Conservation (phyloP, 1,140 invertebrate species). For the Acromyrmex charruanus region DNA sequence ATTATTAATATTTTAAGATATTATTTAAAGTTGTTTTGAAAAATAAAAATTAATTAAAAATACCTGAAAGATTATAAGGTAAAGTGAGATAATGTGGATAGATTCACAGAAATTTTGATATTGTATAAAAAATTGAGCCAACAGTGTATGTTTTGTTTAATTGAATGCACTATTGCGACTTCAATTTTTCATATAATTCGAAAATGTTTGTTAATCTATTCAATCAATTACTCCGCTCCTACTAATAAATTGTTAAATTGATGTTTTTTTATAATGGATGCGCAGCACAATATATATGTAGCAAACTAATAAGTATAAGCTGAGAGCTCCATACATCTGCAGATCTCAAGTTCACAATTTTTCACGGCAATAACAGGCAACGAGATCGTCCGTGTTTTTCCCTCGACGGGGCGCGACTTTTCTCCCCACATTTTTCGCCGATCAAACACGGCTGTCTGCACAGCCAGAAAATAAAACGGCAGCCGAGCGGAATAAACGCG, state of each 20-base stretch:
- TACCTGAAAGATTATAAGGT: too few species aligned
- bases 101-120: too few species aligned
- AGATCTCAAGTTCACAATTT: constrained; percentile 47
- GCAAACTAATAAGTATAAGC: not conserved
- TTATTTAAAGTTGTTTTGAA: too few species aligned
- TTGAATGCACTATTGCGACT: too few species aligned
- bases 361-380: constrained; percentile 52
- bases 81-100: too few species aligned
- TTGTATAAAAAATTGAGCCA: too few species aligned
- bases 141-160: too few species aligned
- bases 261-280: not conserved
- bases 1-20: too few species aligned
- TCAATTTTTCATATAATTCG: too few species aligned
- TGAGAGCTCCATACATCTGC: not conserved
- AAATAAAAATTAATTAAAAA: too few species aligned
- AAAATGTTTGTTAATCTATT: too few species aligned
- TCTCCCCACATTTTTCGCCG: constrained; percentile 52
- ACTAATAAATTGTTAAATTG: not conserved
- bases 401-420: constrained; percentile 43
- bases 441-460: constrained; percentile 54
- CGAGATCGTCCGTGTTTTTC: constrained; percentile 33
- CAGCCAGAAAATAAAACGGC: constrained; percentile 46
- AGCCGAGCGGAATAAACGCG: constrained; percentile 55
- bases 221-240: not conserved
- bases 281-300: not conserved